These are phyloP conservation scores for Charadrius vociferus DNA, from an alignment of 2,113 vertebrate species.

Conservation along the genomic window DNA sequence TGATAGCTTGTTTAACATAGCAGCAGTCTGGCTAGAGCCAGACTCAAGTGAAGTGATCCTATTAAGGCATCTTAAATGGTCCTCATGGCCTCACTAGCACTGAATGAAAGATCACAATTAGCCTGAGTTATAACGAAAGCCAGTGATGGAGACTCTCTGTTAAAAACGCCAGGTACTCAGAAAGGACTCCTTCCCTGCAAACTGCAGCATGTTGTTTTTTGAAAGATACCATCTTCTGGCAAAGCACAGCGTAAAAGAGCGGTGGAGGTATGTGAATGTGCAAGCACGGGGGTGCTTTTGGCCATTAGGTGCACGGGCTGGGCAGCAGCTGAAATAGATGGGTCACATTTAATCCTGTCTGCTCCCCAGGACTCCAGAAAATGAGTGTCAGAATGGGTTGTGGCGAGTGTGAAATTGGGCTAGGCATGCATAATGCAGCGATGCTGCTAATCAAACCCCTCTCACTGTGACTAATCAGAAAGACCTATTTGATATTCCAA, in stretches of 20 bases:
- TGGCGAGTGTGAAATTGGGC: background rate
- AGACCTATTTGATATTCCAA: background rate
- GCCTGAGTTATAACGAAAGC: background rate
- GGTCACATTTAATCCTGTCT: background rate
- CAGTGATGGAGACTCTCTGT: background rate
- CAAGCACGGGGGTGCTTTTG: background rate
- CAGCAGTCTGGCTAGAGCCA: background rate
- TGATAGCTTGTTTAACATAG: background rate
- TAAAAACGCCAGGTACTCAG: background rate
- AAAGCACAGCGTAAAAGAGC: rapidly evolving
- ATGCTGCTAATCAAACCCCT: background rate
- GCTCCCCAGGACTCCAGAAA: background rate
- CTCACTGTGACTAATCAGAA: background rate
- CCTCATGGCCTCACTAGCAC: background rate
- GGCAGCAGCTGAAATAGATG: background rate
- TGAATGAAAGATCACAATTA: background rate
- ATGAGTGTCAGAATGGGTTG: background rate
- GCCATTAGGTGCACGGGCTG: background rate
- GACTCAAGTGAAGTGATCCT: background rate
- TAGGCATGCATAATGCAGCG: background rate
- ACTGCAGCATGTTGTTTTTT: background rate
- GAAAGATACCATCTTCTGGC: background rate
- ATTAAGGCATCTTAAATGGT: background rate
- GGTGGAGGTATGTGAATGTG: background rate
- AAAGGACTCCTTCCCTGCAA: background rate